Evolutionary conservation across 2,888 invertebrate genomes (phyloP).

Genomic region (Anodontia alba): DNA sequence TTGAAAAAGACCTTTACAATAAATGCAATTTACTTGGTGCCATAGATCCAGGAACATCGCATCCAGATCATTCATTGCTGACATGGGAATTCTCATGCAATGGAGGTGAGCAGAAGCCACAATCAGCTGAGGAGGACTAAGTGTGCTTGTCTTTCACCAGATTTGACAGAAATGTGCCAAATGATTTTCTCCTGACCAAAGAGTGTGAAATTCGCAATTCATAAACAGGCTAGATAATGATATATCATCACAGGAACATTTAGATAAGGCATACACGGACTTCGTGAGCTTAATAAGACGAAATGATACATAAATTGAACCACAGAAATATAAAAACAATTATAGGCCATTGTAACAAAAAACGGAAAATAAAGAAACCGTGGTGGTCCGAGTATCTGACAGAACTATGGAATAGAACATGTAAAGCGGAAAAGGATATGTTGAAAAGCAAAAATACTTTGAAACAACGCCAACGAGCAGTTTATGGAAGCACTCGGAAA

Average conservation of each 20-base stretch:
- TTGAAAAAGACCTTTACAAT: background rate
- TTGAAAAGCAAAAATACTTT: background rate
- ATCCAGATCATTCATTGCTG: background rate
- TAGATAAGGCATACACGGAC: no score
- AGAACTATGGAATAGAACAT: no score
- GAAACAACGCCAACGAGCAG: background rate
- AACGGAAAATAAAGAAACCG: background rate
- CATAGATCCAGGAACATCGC: background rate
- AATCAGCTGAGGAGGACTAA: background rate
- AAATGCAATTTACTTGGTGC: no score
- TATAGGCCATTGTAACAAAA: background rate
- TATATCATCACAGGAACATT: slow-evolving; percentile 10
- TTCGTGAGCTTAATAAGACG: background rate
- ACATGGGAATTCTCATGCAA: background rate
- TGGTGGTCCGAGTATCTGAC: background rate
- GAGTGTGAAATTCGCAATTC: background rate
- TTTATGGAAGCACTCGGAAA: background rate
- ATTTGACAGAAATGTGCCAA: slow-evolving; percentile 3
- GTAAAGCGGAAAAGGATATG: background rate
- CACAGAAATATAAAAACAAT: background rate
- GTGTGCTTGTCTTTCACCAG: background rate
- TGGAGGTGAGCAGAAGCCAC: no score
- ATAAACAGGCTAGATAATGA: background rate
- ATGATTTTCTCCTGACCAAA: background rate
- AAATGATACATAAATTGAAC: background rate